Percentiles rank a stretch among this genome's conserved stretches.
Conservation (phyloP, 2,888 invertebrate species). For the Apodemia duryi region DNA sequence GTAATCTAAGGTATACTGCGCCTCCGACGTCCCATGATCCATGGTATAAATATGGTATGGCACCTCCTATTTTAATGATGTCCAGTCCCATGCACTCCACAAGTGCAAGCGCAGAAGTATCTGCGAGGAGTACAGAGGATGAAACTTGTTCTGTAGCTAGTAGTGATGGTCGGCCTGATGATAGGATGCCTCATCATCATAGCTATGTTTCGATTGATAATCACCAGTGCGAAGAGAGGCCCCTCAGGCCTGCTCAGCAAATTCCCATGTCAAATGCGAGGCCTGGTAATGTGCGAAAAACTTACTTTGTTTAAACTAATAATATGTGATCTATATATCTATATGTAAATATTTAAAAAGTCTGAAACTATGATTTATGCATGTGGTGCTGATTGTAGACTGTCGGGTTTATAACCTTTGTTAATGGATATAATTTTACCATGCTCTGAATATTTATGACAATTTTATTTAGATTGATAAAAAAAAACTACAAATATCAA, state of each 20-base stretch:
- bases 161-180: conserved; percentile 77
- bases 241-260: conserved; percentile 69
- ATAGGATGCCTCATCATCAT: conserved; percentile 75
- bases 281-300: conserved; percentile 67
- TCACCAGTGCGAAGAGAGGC: conserved; percentile 72
- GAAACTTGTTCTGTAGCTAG: conserved; percentile 80
- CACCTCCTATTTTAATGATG: conserved; percentile 75
- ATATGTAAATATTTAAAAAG: conserved; percentile 25
- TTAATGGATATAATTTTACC: background rate
- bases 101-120: conserved; percentile 80
- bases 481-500: background rate
- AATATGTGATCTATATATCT: conserved; percentile 34
- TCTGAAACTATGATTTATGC: conserved; percentile 7
- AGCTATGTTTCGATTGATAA: conserved; percentile 79
- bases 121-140: conserved; percentile 81
- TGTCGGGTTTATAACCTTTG: conserved; percentile 8
- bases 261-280: conserved; percentile 70
- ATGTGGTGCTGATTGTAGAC: conserved; percentile 17
- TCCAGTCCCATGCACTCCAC: conserved; percentile 82
- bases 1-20: conserved; percentile 74
- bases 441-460: background rate
- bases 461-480: background rate
- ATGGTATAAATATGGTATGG: conserved; percentile 76
- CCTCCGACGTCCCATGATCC: conserved; percentile 75
- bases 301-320: conserved; percentile 68